A percentile compares a stretch with the other conserved stretches of the same genome.
These are phyloP conservation scores for Rhabdomys pumilio DNA, from an alignment of 2,797 vertebrate genomes.

Conservation along the genomic window DNA sequence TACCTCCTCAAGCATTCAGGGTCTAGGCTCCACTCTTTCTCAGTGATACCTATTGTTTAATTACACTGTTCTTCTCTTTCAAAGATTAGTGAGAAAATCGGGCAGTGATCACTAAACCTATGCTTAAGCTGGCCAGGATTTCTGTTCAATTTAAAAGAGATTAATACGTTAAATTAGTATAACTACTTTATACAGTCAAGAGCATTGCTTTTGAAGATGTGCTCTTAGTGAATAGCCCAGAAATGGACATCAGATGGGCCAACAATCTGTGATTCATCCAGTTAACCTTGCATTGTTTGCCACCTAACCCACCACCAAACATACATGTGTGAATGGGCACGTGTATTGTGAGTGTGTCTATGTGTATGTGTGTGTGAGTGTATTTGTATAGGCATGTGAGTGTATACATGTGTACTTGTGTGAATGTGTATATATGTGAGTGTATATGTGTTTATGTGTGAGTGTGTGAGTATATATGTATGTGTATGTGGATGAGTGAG, in stretches of 20 bases:
- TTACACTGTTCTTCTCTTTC: background rate
- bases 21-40: background rate
- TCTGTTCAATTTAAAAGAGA: slow-evolving; percentile 21
- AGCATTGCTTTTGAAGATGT: background rate
- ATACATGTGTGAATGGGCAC: no score
- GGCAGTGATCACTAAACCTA: background rate
- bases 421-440: background rate
- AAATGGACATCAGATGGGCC: background rate
- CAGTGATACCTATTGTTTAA: background rate
- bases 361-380: background rate
- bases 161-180: background rate
- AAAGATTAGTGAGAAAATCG: background rate
- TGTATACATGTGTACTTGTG: background rate
- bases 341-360: background rate
- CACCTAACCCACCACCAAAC: background rate
- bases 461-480: background rate
- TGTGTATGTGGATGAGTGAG: background rate
- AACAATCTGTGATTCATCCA: background rate
- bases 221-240: background rate
- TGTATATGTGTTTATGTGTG: background rate
- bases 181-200: background rate
- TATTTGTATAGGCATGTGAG: no score
- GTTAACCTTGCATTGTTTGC: background rate
- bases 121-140: background rate
- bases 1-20: background rate